Evolutionary conservation across 1,140 invertebrate genomes (phyloP), one percentile per base, ranked within the genome.

Genomic region (Pteromalus puparum): DNA sequence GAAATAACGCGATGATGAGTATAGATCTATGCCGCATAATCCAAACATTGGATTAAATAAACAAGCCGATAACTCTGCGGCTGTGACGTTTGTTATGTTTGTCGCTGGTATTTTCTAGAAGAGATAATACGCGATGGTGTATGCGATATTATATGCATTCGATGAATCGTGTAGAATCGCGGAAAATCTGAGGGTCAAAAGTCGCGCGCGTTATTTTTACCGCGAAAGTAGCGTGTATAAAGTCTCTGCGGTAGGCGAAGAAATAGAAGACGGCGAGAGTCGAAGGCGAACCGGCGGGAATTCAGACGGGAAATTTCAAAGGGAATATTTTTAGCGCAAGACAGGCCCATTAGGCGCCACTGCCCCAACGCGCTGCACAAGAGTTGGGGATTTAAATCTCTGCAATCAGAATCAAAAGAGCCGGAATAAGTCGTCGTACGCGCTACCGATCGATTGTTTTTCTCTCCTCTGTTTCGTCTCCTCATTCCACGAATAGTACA

Each of bases 241-340:
- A 61, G n/a, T 34, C 9, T 24, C 75, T 46, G 75, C 34, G 24
- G n/a, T 46, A 42, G 74, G 81, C 38, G 53, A 78, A 70, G 53
- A 73, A 78, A 77, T 48, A 72, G 42, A 82, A 65, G 18, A 42
- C n/a, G 26, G 18, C 13, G 53, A 34, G 30, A 46, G 12, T 10
- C 26, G 15, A 53, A 38, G 28, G 81, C 13, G 28, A n/a, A 61
- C 3, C 6, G 4, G 67, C 15, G 81, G 13, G 75, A 70, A 70
- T 48, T 83, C 72, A 34, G 67, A 77, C 42, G 65, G 82, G 46
- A 78, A 83, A 77, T 83, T 83, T 83, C 75, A 78, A 78, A 83
- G 82, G 38, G 42, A 75, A 48, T 83, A 83, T 83, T 78, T 83
- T 83, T 77, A 78, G 74, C 65, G 12, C 38, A 65, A 48, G 82